Conservation (phyloP, 2,113 vertebrate species). For the Seriola aureovittata region DNA sequence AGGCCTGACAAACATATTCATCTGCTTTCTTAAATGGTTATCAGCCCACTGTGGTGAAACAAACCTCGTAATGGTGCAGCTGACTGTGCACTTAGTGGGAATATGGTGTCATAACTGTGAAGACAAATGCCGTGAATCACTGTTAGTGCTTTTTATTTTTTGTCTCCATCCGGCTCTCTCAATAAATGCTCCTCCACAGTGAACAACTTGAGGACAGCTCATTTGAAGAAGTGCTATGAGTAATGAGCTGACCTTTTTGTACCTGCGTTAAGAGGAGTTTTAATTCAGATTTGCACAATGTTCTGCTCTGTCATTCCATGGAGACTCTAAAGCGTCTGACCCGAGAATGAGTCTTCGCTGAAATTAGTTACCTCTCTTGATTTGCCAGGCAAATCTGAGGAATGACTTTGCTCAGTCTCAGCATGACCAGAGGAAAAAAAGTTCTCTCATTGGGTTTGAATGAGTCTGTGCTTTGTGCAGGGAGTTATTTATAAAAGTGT, state of each 20-base stretch:
- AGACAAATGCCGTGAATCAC: slow-evolving; percentile 30
- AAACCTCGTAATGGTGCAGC: slow-evolving; percentile 12
- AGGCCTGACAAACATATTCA: slow-evolving; percentile 31
- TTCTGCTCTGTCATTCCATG: slow-evolving; percentile 31
- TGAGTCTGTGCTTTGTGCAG: neutral
- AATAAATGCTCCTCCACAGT: slow-evolving; percentile 5
- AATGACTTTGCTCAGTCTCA: slow-evolving; percentile 25
- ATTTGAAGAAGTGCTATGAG: slow-evolving; percentile 32
- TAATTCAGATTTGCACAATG: slow-evolving; percentile 40
- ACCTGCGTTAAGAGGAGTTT: slow-evolving; percentile 38
- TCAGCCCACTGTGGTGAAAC: slow-evolving; percentile 14
- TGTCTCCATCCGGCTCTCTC: neutral
- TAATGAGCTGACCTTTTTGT: slow-evolving; percentile 41
- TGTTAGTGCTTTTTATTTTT: slow-evolving; percentile 1
- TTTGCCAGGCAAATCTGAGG: slow-evolving; percentile 44
- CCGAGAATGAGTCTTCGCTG: slow-evolving; percentile 26
- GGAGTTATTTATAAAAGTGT: slow-evolving; percentile 15
- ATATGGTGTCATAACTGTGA: slow-evolving; percentile 27
- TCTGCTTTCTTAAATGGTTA: slow-evolving; percentile 10
- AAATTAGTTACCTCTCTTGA: slow-evolving; percentile 46
- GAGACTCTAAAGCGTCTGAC: slow-evolving; percentile 27
- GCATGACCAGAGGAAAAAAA: neutral
- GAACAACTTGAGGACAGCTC: slow-evolving; percentile 22
- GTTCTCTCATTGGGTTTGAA: neutral
- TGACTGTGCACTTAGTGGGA: slow-evolving; percentile 32